Evolutionary conservation across 2,113 vertebrate genomes (phyloP).

Genomic region (Zeus faber): DNA sequence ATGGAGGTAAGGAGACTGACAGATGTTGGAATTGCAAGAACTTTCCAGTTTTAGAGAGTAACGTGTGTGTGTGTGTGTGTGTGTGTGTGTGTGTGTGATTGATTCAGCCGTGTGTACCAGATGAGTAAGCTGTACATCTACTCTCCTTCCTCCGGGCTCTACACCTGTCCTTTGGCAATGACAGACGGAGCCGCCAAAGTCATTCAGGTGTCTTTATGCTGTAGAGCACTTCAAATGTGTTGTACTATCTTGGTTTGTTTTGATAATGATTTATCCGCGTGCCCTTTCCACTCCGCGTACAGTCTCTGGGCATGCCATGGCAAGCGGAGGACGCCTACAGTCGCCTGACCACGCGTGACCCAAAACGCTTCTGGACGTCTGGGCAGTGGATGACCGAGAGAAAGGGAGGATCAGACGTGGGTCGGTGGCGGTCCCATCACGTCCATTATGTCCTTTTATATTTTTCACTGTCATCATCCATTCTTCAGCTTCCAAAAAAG

Average conservation of each 20-base stretch:
- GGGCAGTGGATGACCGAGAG: slow-evolving; percentile 92
- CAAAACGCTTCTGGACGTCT: slow-evolving; percentile 83
- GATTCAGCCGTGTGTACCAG: slow-evolving; percentile 80
- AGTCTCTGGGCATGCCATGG: slow-evolving; percentile 70
- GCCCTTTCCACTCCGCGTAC: slow-evolving; percentile 22
- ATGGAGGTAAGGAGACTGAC: slow-evolving; percentile 74
- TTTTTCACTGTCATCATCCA: not conserved
- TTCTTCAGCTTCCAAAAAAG: no score
- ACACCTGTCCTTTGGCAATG: slow-evolving; percentile 84
- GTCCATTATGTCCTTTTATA: no score
- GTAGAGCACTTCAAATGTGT: no score
- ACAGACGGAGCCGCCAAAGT: slow-evolving; percentile 89
- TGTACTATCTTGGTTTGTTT: no score
- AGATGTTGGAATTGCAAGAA: no score
- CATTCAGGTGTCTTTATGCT: no score
- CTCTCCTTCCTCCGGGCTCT: slow-evolving; percentile 75
- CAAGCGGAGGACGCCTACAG: slow-evolving; percentile 67
- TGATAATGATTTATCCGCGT: not conserved
- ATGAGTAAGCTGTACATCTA: slow-evolving; percentile 84
- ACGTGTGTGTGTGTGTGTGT: slow-evolving; percentile 26
- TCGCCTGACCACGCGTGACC: slow-evolving; percentile 75
- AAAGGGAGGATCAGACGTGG: slow-evolving; percentile 86
- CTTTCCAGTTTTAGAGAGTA: no score
- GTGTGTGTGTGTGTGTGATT: slow-evolving; percentile 15
- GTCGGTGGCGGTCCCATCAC: slow-evolving; percentile 68